phyloP scores from a whole-genome alignment of 2,888 invertebrate species.

The Volucella inflata region DNA sequence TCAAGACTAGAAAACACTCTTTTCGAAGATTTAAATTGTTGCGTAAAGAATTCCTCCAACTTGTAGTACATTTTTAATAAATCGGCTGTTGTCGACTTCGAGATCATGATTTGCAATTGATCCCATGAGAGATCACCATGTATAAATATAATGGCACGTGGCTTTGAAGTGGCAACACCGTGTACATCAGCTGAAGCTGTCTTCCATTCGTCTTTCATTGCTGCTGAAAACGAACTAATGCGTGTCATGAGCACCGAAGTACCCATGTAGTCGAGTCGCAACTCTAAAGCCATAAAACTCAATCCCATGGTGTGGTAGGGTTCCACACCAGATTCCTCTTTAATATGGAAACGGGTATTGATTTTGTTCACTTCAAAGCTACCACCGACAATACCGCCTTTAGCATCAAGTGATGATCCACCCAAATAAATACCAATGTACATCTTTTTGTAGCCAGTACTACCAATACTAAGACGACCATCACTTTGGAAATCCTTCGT shows the following conservation, averaged over 20 bases:
- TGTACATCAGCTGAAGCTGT: constrained; percentile 79
- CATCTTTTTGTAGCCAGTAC: constrained; percentile 96
- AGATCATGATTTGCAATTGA: constrained; percentile 97
- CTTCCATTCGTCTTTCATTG: constrained; percentile 95
- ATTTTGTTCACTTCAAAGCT: constrained; percentile 95
- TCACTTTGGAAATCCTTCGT: constrained; percentile 96
- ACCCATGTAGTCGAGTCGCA: constrained; percentile 98
- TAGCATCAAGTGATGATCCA: constrained; percentile 96
- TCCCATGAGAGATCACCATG: constrained; percentile 97
- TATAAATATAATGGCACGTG: constrained; percentile 94
- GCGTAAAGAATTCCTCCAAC: constrained; percentile 98
- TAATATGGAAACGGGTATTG: constrained; percentile 93
- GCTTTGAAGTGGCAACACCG: constrained; percentile 80
- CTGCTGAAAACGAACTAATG: constrained; percentile 92
- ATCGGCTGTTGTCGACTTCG: constrained; percentile 98
- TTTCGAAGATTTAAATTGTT: constrained; percentile 98
- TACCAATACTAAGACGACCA: constrained; percentile 96
- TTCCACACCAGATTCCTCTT: constrained; percentile 94
- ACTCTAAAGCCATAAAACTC: constrained; percentile 92
- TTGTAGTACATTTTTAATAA: constrained; percentile 98
- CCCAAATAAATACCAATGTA: constrained; percentile 94
- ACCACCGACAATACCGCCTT: constrained; percentile 98
- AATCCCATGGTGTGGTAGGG: constrained; percentile 94
- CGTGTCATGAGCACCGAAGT: constrained; percentile 96
- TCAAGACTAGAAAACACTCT: constrained; percentile 92